Conservation (phyloP, 2,797 vertebrate genomes). For the Cirrhinus mrigala region DNA sequence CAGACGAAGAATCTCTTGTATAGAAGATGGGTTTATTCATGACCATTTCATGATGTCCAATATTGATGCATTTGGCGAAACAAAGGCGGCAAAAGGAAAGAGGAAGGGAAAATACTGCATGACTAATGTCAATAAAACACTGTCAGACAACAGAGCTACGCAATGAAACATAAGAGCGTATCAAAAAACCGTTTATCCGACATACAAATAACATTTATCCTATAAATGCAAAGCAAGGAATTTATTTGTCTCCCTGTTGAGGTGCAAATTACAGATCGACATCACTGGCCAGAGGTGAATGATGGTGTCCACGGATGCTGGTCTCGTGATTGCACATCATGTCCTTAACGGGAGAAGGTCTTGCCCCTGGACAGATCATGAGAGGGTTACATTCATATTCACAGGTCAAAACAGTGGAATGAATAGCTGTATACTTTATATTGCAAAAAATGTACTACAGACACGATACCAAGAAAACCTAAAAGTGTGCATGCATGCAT, state of each 20-base stretch:
- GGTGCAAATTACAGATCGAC: conserved; percentile 66
- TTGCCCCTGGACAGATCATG: conserved; percentile 85
- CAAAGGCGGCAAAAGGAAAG: conserved; percentile 76
- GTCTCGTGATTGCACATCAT: conserved; percentile 39
- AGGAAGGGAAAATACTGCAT: conserved; percentile 83
- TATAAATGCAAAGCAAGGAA: conserved; percentile 81
- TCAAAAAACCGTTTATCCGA: conserved; percentile 77
- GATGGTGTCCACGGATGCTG: conserved; percentile 62
- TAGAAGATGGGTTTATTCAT: conserved; percentile 65
- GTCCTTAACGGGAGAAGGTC: conserved; percentile 85
- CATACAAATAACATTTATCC: conserved; percentile 80
- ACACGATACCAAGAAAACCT: neutral
- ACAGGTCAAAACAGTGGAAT: conserved; percentile 6
- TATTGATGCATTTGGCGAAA: conserved; percentile 51
- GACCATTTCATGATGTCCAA: conserved; percentile 54
- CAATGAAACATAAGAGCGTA: conserved; percentile 78
- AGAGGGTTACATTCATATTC: conserved; percentile 37
- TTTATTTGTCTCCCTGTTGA: conserved; percentile 71
- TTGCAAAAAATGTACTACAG: neutral
- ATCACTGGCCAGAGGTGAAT: conserved; percentile 58
- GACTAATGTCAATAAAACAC: conserved; percentile 78
- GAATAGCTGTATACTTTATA: neutral
- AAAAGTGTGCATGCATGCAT: neutral
- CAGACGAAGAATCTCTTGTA: conserved; percentile 34
- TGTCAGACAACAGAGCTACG: conserved; percentile 81